phyloP scores from a whole-genome alignment of 2,888 invertebrate species.

The Limnephilus marmoratus region DNA sequence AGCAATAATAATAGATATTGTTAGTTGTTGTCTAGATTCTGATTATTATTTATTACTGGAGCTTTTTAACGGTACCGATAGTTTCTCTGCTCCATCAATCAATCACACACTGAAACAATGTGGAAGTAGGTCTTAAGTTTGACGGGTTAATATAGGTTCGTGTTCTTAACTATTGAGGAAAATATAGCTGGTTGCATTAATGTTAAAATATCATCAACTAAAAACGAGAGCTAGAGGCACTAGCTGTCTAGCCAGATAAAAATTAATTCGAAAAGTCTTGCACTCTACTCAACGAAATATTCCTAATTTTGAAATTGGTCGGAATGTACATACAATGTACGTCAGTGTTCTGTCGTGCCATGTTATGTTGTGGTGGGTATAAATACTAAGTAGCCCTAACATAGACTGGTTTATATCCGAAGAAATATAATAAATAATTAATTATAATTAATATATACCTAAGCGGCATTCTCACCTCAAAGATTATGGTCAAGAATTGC shows the following conservation, averaged over 20 bases:
- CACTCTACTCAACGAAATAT: background rate
- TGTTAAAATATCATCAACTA: background rate
- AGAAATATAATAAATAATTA: no score
- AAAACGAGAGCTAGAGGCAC: background rate
- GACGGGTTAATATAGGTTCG: background rate
- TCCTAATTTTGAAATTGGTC: no score
- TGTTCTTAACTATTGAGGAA: conserved; percentile 8
- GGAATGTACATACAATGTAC: no score
- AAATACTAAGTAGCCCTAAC: no score
- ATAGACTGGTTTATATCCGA: no score
- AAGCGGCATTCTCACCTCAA: no score
- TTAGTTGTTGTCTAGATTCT: background rate
- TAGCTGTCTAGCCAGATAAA: background rate
- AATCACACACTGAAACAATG: background rate
- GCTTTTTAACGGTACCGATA: background rate
- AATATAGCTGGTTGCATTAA: background rate
- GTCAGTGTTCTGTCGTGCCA: no score
- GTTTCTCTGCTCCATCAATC: background rate
- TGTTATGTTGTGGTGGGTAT: no score
- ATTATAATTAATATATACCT: no score
- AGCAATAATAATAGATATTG: background rate
- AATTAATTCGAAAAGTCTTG: background rate
- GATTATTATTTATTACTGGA: background rate
- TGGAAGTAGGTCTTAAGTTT: background rate
- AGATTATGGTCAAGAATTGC: no score